Evolutionary conservation across 2,797 vertebrate genomes (phyloP).

Genomic region (Sebastes flavidus): DNA sequence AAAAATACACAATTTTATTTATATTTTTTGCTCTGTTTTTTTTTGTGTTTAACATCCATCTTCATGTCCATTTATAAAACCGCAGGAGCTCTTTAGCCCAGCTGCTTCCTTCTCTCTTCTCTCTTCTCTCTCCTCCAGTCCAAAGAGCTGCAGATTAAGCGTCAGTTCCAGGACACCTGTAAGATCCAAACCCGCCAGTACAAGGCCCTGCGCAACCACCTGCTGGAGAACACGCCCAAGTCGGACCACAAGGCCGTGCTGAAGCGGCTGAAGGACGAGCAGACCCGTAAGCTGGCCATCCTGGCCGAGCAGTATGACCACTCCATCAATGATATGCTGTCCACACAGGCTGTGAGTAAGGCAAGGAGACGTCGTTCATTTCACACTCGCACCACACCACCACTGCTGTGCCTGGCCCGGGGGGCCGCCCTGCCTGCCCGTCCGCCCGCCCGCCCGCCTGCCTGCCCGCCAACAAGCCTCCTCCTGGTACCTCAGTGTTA

Average conservation of each 20-base stretch:
- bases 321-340: conserved; percentile 97
- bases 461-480: conserved; percentile 9
- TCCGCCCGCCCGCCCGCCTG: not conserved
- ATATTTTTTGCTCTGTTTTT: not conserved
- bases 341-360: conserved; percentile 93
- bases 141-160: conserved; percentile 96
- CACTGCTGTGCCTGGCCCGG: conserved; percentile 40
- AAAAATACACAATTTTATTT: not conserved
- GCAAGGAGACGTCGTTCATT: conserved; percentile 59
- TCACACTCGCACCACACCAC: conserved; percentile 67
- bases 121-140: conserved; percentile 81
- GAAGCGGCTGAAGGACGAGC: conserved; percentile 94
- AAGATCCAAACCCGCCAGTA: conserved; percentile 96
- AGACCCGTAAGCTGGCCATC: conserved; percentile 94
- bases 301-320: conserved; percentile 95
- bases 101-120: conserved; percentile 59
- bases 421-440: not conserved
- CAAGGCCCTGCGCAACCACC: conserved; percentile 93
- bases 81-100: conserved; percentile 57
- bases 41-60: not conserved
- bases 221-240: conserved; percentile 94
- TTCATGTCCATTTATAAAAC: not conserved
- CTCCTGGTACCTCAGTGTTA: conserved; percentile 19
- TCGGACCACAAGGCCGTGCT: conserved; percentile 93
- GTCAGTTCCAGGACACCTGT: conserved; percentile 97